Conservation (phyloP, 2,113 vertebrate genomes). For the Scopus umbretta region DNA sequence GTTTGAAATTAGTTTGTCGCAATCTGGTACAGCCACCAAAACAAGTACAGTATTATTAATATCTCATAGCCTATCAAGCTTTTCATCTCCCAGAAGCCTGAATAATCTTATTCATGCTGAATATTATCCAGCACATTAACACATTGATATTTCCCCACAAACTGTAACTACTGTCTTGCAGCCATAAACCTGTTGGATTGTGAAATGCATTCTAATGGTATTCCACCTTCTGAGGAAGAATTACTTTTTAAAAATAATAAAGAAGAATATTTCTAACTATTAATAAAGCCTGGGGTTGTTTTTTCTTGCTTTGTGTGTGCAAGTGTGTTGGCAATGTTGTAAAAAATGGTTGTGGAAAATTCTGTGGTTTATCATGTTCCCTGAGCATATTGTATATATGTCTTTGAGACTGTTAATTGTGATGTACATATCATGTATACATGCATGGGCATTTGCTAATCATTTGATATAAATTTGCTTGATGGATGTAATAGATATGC, state of each 20-base stretch:
- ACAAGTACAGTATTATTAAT: not conserved
- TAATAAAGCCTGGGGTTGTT: not conserved
- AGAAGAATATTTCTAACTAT: not conserved
- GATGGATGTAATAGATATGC: not conserved
- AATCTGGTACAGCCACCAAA: not conserved
- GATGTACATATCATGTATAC: not conserved
- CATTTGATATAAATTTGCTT: not conserved
- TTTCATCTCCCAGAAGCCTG: not conserved
- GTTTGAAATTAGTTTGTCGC: not conserved
- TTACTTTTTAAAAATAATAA: not conserved
- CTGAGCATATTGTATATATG: not conserved
- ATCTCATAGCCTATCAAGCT: not conserved
- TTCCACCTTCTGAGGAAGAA: not conserved
- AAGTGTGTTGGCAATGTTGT: not conserved
- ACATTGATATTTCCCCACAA: not conserved
- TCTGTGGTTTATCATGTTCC: not conserved
- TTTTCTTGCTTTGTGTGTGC: not conserved
- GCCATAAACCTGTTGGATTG: not conserved
- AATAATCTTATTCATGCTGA: slow-evolving; percentile 3
- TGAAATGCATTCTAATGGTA: slow-evolving; percentile 1
- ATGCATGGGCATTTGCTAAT: not conserved
- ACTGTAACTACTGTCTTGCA: not conserved
- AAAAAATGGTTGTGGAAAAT: not conserved
- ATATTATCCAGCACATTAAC: not conserved
- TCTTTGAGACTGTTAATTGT: not conserved